Evolutionary conservation across 2,797 vertebrate species (phyloP).

Genomic region (Tragopan temminckii): DNA sequence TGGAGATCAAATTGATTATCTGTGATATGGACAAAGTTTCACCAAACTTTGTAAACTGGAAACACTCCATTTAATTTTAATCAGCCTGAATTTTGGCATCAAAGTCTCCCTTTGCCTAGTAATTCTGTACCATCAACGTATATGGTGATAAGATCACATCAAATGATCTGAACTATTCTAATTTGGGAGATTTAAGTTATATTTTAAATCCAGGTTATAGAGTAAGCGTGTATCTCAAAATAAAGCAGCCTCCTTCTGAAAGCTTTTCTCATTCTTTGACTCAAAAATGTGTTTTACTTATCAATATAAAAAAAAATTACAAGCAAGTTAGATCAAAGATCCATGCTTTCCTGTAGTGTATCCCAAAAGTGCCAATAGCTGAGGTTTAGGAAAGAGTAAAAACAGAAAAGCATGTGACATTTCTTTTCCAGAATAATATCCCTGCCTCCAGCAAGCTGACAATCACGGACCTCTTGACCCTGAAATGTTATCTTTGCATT

Average conservation of each 20-base stretch:
- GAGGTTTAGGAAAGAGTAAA: background rate
- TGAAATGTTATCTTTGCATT: background rate
- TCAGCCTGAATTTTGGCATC: background rate
- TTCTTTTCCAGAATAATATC: background rate
- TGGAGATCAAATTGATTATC: background rate
- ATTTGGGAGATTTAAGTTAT: background rate
- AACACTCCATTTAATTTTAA: background rate
- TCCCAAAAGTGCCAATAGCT: background rate
- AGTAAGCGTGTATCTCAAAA: background rate
- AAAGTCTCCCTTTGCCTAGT: background rate
- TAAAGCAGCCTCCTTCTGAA: background rate
- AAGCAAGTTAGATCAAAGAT: background rate
- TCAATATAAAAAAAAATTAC: background rate
- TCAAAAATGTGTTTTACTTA: background rate
- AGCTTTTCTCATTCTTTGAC: background rate
- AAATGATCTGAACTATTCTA: background rate
- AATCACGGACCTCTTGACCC: background rate
- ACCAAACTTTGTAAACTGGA: background rate
- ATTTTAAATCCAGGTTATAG: background rate
- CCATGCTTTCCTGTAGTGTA: background rate
- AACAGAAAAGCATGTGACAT: background rate
- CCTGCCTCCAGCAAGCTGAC: background rate
- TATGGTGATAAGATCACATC: background rate
- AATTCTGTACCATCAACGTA: background rate
- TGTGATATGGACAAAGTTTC: background rate